These are phyloP conservation scores for Ceuthmochares aereus DNA, from an alignment of 2,113 vertebrate genomes.

Conservation along the genomic window DNA sequence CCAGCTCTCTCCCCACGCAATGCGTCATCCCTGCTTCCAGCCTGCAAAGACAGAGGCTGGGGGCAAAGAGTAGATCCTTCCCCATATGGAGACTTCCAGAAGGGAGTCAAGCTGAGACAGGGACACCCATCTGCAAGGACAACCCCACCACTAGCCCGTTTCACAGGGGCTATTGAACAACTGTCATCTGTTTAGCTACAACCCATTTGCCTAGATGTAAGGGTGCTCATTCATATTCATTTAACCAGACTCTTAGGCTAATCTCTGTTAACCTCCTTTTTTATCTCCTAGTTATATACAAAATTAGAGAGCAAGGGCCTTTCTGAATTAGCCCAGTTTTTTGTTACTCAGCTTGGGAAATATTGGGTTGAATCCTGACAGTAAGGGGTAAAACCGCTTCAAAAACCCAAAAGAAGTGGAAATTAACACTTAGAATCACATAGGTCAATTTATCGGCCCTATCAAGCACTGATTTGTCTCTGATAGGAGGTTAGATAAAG, in stretches of 20 bases:
- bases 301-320: not conserved
- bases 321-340: not conserved
- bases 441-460: conserved; percentile 16
- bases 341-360: not conserved
- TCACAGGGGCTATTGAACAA: not conserved
- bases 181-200: not conserved
- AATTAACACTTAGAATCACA: not conserved
- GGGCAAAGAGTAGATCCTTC: not conserved
- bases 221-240: conserved; percentile 7
- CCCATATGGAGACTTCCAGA: not conserved
- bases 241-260: conserved; percentile 27
- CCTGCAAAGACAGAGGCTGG: not conserved
- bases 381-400: not conserved
- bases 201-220: not conserved
- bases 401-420: not conserved
- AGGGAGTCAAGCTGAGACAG: not conserved
- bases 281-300: conserved; percentile 2
- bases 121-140: not conserved
- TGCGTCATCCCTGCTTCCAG: not conserved
- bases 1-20: accelerated
- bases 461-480: conserved; percentile 46
- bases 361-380: not conserved
- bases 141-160: not conserved
- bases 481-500: conserved; percentile 59
- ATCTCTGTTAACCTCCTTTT: conserved; percentile 41